Evolutionary conservation across 1,140 invertebrate genomes (phyloP).

Genomic region (Drosophila ananassae): DNA sequence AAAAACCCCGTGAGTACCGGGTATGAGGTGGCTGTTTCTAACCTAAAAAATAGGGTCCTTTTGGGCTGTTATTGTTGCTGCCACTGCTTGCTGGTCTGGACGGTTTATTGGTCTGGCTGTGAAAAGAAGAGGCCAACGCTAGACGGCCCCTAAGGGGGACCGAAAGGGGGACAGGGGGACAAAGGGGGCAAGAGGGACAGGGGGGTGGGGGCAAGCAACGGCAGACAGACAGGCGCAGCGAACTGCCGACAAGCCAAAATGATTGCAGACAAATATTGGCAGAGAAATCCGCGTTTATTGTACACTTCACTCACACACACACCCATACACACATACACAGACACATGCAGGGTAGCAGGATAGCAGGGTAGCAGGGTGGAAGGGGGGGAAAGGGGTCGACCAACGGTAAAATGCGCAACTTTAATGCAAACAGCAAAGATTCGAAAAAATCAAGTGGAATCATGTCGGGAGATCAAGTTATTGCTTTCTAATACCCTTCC

Average conservation of each 20-base stretch:
- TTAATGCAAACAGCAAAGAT: conserved; percentile 62
- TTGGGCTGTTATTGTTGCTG: conserved; percentile 5
- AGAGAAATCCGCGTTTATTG: conserved; percentile 77
- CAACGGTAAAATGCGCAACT: conserved; percentile 55
- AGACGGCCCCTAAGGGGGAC: conserved; percentile 14
- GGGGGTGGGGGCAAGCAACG: background rate
- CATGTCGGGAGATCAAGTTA: background rate
- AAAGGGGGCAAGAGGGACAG: background rate
- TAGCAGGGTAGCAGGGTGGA: background rate
- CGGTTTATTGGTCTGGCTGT: conserved; percentile 61
- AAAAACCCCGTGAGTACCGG: background rate
- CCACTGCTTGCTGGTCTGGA: conserved; percentile 29
- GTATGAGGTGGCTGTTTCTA: background rate
- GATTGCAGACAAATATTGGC: conserved; percentile 79
- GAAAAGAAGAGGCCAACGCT: conserved; percentile 27
- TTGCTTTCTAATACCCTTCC: background rate
- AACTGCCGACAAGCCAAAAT: conserved; percentile 71
- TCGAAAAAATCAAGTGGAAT: conserved; percentile 1
- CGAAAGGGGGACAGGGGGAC: background rate
- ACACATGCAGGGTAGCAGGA: too few relatives aligned
- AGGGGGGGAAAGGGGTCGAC: background rate
- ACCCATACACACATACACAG: background rate
- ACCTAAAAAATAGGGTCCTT: background rate
- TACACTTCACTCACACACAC: conserved; percentile 62
- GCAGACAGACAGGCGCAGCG: conserved; percentile 29